Evolutionary conservation across 2,113 vertebrate genomes (phyloP), one percentile per base, ranked within the genome.

Genomic region (Bubo scandiacus): DNA sequence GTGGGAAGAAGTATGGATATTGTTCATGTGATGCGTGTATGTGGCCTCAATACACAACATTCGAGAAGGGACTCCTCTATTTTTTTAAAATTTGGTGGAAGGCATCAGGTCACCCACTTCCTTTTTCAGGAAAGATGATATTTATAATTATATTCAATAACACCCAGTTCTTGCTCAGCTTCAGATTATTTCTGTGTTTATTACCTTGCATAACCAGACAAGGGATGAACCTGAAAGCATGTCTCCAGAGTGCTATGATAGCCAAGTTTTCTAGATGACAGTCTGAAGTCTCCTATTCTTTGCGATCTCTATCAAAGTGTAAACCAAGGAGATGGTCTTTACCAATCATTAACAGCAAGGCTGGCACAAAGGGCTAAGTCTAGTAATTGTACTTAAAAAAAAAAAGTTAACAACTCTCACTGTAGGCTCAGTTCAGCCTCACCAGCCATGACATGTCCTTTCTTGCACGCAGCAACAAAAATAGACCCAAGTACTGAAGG

Each of bases 271-370:
- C 92, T 86, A 75, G 77, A 88, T 91, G 94, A 95, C 96, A 84
- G 26, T 73, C 94, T 96, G 93, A 96, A 81, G 87, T 95, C 86
- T 96, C 73, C 94, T 81, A 26, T 61, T 92, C 74, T 92, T 90
- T 59, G 89, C 45, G 25, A 85, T 96, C 97, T 95, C 95, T 95
- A 96, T 98, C 97, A 98, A 98, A 98, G 74, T 97, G 54, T 97
- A 98, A 98, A 89, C 97, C 88, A 93, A 93, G 77, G 87, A 81
- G 88, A 96, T 97, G 70, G 63, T 75, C 80, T 94, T 95, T 65
- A 94, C 90, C 97, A 98, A 98, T 98, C 96, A 98, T 98, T 98
- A 98, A 98, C 96, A 94, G 74, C 94, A 93, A 62, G 88, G 92
- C 97, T 97, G 96, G 91, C 97, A 96, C 68, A 96, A 96, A 92